Conservation (phyloP, 2,888 invertebrate species). For the Tanytarsus gracilentus region DNA sequence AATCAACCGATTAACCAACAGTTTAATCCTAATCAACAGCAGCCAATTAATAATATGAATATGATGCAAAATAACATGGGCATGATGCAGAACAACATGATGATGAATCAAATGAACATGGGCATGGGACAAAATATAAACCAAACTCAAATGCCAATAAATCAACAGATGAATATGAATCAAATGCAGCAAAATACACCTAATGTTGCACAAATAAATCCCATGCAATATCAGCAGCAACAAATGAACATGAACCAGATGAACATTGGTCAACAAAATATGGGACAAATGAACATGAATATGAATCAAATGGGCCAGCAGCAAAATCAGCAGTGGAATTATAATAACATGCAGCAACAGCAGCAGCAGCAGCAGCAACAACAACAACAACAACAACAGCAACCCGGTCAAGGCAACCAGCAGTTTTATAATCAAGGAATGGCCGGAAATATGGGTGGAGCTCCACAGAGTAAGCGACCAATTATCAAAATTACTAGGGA, state of each 20-base stretch:
- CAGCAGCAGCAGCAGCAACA: slow-evolving; percentile 28
- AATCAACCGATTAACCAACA: slow-evolving; percentile 38
- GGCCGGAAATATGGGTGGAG: slow-evolving; percentile 1
- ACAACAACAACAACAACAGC: slow-evolving; percentile 25
- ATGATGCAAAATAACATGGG: slow-evolving; percentile 20
- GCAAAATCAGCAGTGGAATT: slow-evolving; percentile 35
- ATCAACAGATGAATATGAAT: slow-evolving; percentile 34
- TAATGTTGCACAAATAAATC: slow-evolving; percentile 41
- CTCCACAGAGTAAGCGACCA: slow-evolving; percentile 34
- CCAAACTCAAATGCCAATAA: slow-evolving; percentile 49
- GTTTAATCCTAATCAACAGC: slow-evolving; percentile 43
- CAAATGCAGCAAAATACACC: slow-evolving; percentile 32
- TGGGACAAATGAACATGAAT: slow-evolving; percentile 11
- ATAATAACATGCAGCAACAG: slow-evolving; percentile 36
- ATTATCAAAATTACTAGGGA: too few relatives aligned
- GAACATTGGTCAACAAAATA: slow-evolving; percentile 9
- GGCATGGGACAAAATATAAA: slow-evolving; percentile 40
- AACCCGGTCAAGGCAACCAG: slow-evolving; percentile 18
- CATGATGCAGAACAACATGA: slow-evolving; percentile 15
- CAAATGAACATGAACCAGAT: slow-evolving; percentile 38
- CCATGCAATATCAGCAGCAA: slow-evolving; percentile 44
- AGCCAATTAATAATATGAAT: slow-evolving; percentile 38
- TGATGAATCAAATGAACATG: slow-evolving; percentile 39
- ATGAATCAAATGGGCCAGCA: slow-evolving; percentile 17
- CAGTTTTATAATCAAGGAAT: slow-evolving; percentile 38